A percentile compares a stretch with the other conserved stretches of the same genome.
These are phyloP conservation scores for Chondrilla cf. caribensis DNA, from an alignment of 37 sponge, comb jelly and placozoan species.

Conservation along the genomic window DNA sequence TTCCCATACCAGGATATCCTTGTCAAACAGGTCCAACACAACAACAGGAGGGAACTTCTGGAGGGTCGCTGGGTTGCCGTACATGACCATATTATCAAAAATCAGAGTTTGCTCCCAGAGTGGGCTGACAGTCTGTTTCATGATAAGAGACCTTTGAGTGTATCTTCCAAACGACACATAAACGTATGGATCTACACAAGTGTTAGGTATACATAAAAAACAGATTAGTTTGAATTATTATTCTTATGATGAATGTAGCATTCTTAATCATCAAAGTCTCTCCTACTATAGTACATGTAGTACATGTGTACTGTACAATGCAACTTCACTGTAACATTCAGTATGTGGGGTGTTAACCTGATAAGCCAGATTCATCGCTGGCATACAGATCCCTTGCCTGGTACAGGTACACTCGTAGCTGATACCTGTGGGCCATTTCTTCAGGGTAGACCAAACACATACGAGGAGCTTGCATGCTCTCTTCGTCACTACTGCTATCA, in stretches of 20 bases:
- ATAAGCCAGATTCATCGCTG: constrained; percentile 90
- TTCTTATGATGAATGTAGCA: too few relatives aligned
- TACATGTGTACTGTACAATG: too few relatives aligned
- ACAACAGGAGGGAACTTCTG: constrained; percentile 33
- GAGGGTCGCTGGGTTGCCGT: constrained; percentile 36
- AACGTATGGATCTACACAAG: constrained; percentile 45
- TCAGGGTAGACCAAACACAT: constrained; percentile 70
- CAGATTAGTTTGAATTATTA: neutral
- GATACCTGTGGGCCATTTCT: constrained; percentile 71
- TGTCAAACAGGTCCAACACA: constrained; percentile 43
- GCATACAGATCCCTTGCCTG: constrained; percentile 91
- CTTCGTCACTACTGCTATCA: too few relatives aligned
- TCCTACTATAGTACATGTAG: too few relatives aligned
- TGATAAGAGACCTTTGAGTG: constrained; percentile 22
- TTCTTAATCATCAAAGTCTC: too few relatives aligned
- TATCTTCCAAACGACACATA: constrained; percentile 32
- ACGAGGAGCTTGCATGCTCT: constrained; percentile 54
- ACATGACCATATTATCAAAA: constrained; percentile 44
- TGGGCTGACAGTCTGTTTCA: constrained; percentile 45
- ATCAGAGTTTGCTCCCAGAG: constrained; percentile 63
- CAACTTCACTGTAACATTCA: too few relatives aligned
- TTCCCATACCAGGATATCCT: constrained; percentile 40
- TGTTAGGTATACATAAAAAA: neutral
- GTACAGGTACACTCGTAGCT: constrained; percentile 94
- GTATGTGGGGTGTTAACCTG: too few relatives aligned